Conservation (phyloP, 2,797 vertebrate genomes). For the Hyperoplus lanceolatus region DNA sequence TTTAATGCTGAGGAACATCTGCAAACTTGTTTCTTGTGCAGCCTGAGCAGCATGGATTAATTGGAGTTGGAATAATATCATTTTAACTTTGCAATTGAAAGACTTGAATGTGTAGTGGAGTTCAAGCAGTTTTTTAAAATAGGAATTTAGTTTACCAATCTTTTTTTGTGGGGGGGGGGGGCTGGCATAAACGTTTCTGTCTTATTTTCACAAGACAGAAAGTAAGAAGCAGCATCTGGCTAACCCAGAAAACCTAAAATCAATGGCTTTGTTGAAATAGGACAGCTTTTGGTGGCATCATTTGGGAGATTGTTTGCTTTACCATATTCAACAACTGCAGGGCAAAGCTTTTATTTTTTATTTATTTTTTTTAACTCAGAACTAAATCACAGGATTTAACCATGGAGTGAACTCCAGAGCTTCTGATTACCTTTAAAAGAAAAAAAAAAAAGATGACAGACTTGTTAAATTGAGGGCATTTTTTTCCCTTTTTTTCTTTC, state of each 20-base stretch:
- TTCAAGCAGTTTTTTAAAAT: neutral
- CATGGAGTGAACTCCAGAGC: conserved; percentile 36
- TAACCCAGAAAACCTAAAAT: conserved; percentile 64
- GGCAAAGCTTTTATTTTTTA: neutral
- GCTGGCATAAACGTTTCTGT: conserved; percentile 17
- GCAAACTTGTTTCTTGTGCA: conserved; percentile 13
- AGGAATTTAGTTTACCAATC: conserved; percentile 2
- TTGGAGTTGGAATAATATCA: conserved; percentile 2
- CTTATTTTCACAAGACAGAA: conserved; percentile 1
- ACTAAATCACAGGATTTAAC: conserved; percentile 41
- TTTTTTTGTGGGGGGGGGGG: neutral
- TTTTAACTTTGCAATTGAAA: conserved; percentile 8
- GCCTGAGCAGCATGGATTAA: neutral
- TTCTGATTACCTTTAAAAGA: conserved; percentile 46
- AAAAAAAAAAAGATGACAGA: conserved; percentile 23
- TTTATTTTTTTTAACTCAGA: neutral
- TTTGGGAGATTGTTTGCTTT: conserved; percentile 27
- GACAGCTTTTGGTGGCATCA: conserved; percentile 24
- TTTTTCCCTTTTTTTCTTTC: neutral
- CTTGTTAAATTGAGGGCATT: conserved; percentile 39
- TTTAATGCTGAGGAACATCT: conserved; percentile 58
- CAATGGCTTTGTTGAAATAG: conserved; percentile 38
- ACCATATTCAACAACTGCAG: conserved; percentile 27
- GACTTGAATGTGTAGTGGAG: neutral
- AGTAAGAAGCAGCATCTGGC: conserved; percentile 27